Percentiles rank a stretch among this genome's conserved stretches.
phyloP scores from a whole-genome alignment of 2,888 invertebrate genomes.

The Himalopsyche anomala region DNA sequence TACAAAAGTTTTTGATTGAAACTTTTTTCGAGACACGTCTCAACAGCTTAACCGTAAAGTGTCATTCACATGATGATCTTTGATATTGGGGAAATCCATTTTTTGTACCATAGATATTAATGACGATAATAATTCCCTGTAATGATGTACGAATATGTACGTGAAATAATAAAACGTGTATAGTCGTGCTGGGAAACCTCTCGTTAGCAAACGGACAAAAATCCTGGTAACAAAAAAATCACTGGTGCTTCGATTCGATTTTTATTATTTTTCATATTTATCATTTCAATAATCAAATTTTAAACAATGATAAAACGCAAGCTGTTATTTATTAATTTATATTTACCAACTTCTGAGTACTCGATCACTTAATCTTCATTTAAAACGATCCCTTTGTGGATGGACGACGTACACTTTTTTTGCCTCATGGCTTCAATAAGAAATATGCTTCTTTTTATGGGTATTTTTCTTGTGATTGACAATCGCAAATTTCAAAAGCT shows the following conservation, averaged over 20 bases:
- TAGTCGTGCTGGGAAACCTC: constrained; percentile 8
- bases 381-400: no score
- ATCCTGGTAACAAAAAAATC: constrained; percentile 9
- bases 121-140: not conserved
- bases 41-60: not conserved
- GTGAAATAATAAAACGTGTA: not conserved
- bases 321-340: no score
- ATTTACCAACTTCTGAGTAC: no score
- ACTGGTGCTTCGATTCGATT: not conserved
- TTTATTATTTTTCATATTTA: not conserved
- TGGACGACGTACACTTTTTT: no score
- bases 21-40: not conserved
- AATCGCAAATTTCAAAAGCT: no score
- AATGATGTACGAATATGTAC: not conserved
- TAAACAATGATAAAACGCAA: no score
- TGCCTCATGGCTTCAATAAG: no score
- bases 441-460: no score
- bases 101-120: not conserved
- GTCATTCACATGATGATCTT: constrained; percentile 35
- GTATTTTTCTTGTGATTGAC: no score
- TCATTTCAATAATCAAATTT: not conserved
- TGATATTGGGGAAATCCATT: constrained; percentile 11
- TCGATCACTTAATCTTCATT: no score
- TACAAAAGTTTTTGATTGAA: not conserved
- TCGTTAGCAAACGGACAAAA: not conserved